Percentiles rank a stretch among this genome's conserved stretches.
These are phyloP conservation scores for Corythaixoides concolor DNA, from an alignment of 2,113 vertebrate species.

Conservation along the genomic window DNA sequence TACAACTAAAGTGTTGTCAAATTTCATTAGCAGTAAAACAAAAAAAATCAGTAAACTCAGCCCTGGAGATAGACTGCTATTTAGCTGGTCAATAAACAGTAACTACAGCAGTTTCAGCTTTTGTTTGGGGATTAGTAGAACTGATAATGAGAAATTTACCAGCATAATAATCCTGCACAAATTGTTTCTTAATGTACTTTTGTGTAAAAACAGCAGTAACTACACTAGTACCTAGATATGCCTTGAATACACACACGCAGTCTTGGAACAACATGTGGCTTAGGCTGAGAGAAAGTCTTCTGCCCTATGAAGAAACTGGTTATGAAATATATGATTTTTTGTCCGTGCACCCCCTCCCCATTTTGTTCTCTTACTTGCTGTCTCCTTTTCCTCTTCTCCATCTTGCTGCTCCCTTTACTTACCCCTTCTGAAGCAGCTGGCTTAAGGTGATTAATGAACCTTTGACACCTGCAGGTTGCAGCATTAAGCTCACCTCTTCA, in stretches of 20 bases:
- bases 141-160: background rate
- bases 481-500: background rate
- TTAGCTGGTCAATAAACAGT: background rate
- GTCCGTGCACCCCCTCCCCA: fast-evolving
- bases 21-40: background rate
- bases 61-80: background rate
- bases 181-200: background rate
- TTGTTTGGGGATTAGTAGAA: background rate
- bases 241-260: background rate
- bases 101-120: background rate
- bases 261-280: background rate
- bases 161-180: background rate
- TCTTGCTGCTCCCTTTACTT: background rate
- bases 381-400: background rate
- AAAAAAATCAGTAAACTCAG: background rate
- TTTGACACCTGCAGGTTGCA: background rate
- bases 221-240: background rate
- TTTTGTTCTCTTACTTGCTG: background rate
- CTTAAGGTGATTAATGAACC: background rate
- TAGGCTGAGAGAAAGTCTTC: background rate
- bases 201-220: background rate
- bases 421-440: background rate
- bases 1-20: background rate
- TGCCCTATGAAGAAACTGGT: background rate
- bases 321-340: too few species aligned